Evolutionary conservation across 2,888 invertebrate genomes (phyloP).

Genomic region (Luperina nickerlii): DNA sequence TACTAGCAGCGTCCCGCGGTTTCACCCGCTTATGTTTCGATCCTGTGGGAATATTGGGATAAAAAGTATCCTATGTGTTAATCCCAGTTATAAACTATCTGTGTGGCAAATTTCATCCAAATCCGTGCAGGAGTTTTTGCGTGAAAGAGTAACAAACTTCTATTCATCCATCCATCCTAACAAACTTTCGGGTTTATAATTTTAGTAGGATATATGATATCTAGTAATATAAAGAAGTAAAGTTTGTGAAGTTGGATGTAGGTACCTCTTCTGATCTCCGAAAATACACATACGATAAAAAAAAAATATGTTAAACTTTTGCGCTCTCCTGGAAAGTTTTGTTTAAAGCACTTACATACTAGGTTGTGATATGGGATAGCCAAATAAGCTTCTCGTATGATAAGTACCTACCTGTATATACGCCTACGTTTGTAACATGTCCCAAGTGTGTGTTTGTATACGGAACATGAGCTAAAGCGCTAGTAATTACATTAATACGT

Average conservation of each 20-base stretch:
- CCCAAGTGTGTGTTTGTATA: conserved; percentile 30
- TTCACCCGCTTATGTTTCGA: too few species aligned
- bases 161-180: too few species aligned
- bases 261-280: not conserved
- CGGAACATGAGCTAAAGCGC: conserved; percentile 19
- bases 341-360: not conserved
- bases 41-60: too few species aligned
- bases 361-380: not conserved
- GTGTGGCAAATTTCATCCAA: too few species aligned
- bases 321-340: not conserved
- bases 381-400: not conserved
- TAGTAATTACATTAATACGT: conserved; percentile 46
- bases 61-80: too few species aligned
- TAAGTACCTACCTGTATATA: not conserved
- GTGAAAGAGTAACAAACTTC: too few species aligned
- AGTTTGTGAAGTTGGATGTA: not conserved
- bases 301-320: not conserved
- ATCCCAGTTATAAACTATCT: too few species aligned
- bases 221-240: not conserved
- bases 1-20: too few species aligned
- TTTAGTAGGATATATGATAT: too few species aligned
- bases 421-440: conserved; percentile 1
- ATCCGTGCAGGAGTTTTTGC: too few species aligned
- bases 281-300: not conserved
- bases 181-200: too few species aligned